phyloP scores from a whole-genome alignment of 2,113 vertebrate genomes.

The Corapipo altera region DNA sequence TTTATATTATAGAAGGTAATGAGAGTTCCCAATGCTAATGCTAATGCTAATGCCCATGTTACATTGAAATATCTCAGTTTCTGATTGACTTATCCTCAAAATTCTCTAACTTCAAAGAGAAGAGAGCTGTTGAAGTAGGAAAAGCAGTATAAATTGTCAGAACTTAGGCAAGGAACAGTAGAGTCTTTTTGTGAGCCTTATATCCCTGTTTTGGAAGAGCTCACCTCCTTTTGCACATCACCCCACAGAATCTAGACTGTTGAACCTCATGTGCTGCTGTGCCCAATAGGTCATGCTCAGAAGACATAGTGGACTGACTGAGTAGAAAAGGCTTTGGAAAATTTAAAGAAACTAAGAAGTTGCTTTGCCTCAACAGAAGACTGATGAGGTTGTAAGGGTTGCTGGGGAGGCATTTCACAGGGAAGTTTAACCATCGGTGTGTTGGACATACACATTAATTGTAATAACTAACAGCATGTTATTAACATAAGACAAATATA shows the following conservation, averaged over 20 bases:
- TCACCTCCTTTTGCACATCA: neutral
- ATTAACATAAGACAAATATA: slow-evolving; percentile 45
- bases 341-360: neutral
- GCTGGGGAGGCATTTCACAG: neutral
- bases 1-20: neutral
- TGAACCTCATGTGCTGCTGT: neutral
- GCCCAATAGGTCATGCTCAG: neutral
- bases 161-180: neutral
- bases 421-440: neutral
- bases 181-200: neutral
- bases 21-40: neutral
- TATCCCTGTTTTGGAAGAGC: neutral
- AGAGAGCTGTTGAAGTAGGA: neutral
- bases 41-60: neutral
- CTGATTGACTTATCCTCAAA: neutral
- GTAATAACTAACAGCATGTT: neutral
- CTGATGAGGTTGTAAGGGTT: neutral
- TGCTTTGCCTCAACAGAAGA: neutral
- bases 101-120: neutral
- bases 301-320: neutral
- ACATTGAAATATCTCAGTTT: neutral
- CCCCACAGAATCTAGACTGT: neutral
- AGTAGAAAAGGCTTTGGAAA: neutral
- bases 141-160: neutral
- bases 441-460: neutral